Base-by-base conservation (phyloP, 1,140 invertebrate species). In the Orius laevigatus region DNA sequence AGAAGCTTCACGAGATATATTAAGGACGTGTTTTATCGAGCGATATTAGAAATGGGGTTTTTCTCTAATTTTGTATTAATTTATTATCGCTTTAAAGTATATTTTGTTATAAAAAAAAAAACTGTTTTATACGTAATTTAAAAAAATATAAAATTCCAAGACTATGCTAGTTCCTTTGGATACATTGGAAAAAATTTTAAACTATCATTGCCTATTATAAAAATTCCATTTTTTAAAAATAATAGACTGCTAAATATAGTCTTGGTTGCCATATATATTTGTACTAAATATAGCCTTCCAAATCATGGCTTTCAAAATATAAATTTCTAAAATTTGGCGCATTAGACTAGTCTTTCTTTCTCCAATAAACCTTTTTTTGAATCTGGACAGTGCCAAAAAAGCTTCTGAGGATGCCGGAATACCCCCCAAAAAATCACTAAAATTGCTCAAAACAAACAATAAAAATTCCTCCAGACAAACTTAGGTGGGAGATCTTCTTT, bases 401-500 rank as follows among this genome's bases (percentile, higher is more conserved):
- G 42, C 49, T 46, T 51, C 42, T 51, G 34, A 36, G 38, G n/a
- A 35, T 32, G 49, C 49, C 49, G 49, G 34, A 51, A 46, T 41
- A 51, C 42, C 49, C 49, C 42, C 45, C 11, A 42, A 42, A 49
- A 42, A 45, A 33, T 34, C 49, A 51, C 42, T 51, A 51, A 46
- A 51, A 51, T 51, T 51, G 49, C 49, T 51, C 49, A 51, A 51
- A 35, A 35, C 49, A 46, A 46, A 51, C 49, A 51, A 51, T 51
- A 51, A n/a, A n/a, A n/a, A 51, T 51, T 25, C 49, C 49, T 51
- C 49, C 43, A 38, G 15, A 25, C 25, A 25, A 25, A 25, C 25
- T 25, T 25, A 25, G 25, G 25, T 25, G 25, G 25, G 25, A 25
- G 25, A 25, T 25, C 25, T 25, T 25, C 25, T 25, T 25, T 25